Evolutionary conservation across 2,113 vertebrate genomes (phyloP), one percentile per base, ranked within the genome.

Genomic region (Ellobius talpinus): DNA sequence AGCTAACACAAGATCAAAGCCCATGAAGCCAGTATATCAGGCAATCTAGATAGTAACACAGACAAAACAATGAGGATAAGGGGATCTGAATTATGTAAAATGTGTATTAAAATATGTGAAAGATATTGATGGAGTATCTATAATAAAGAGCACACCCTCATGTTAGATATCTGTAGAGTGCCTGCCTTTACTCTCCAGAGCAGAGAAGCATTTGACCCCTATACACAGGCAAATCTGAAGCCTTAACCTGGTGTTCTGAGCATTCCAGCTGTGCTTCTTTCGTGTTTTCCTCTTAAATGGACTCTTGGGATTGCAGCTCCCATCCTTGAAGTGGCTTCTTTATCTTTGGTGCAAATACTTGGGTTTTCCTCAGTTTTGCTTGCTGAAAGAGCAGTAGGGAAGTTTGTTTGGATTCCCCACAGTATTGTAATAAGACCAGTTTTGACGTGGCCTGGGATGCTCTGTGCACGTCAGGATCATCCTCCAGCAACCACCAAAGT

Each of bases 341-440:
- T n/a, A 50, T 47, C 90, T 16, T 6, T 2, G 9, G 7, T 24
- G 21, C 70, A 55, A 76, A 78, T 31, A 79, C 4, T 73, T 89
- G 66, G 31, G 39, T 87, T 95, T 23, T 92, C 45, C 13, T 39
- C 0, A 0, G 55, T 74, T 94, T 92, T 24, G 3, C 6, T 96
- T 88, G 81, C 95, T 93, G 61, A 31, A 91, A 82, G 47, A 89
- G 78, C 13, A 36, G 19, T 74, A 87, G 50, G 85, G 29, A 65
- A 94, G 58, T 90, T 95, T 94, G 17, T 92, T 93, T 95, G 94
- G 58, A 85, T 90, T 96, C 45, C 82, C 36, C 65, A 33, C n/a
- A 11, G 55, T 85, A n/a, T 92, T 76, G 8, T 7, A 19, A 52
- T 90, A 66, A 72, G 70, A 90, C 39, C 66, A 84, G 52, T 92